Evolutionary conservation across 2,113 vertebrate species (phyloP), one percentile per base, ranked within the genome.

Genomic region (Oriolus oriolus): DNA sequence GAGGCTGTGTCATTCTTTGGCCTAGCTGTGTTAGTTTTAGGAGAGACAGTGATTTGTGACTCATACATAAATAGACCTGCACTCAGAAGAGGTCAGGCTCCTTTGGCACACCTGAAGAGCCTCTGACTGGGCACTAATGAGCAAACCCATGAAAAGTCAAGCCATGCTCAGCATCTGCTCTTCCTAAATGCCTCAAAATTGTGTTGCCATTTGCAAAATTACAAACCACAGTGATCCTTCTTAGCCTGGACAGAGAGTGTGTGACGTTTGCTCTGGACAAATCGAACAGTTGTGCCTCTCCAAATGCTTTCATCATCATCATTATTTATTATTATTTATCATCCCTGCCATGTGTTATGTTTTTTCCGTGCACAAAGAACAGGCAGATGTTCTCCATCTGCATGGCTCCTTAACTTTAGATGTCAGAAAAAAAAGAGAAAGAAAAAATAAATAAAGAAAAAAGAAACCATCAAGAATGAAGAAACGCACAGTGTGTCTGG

Each of bases 301-400:
- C 93, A 95, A 96, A 90, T 90, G 50, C 70, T 95, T 95, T 93
- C 88, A 94, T 94, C 96, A 81, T 96, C 50, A 47, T 69, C 75
- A 59, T 93, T 92, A 96, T 97, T 96, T 97, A 96, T 96, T 96
- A 94, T 95, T 96, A 96, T 96, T 96, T 95, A 95, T 97, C 93
- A 89, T 84, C 28, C 23, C 41, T 90, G 57, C 86, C 86, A 89
- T 89, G 85, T 96, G 95, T 93, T 96, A 86, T 92, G 71, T 83
- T 93, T 96, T 94, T 97, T 96, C 96, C 77, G 20, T 11, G 27
- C 86, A 93, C 80, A 95, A 96, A 95, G 90, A 84, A 84, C 80
- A 90, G 57, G 57, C 93, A 97, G 93, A 96, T 96, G 83, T 96
- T 97, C 96, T 97, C 96, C 95, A 96, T 96, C 92, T 96, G 90